These are phyloP conservation scores for Melipona quadrifasciata DNA, from an alignment of 1,140 invertebrate genomes.

Conservation along the genomic window DNA sequence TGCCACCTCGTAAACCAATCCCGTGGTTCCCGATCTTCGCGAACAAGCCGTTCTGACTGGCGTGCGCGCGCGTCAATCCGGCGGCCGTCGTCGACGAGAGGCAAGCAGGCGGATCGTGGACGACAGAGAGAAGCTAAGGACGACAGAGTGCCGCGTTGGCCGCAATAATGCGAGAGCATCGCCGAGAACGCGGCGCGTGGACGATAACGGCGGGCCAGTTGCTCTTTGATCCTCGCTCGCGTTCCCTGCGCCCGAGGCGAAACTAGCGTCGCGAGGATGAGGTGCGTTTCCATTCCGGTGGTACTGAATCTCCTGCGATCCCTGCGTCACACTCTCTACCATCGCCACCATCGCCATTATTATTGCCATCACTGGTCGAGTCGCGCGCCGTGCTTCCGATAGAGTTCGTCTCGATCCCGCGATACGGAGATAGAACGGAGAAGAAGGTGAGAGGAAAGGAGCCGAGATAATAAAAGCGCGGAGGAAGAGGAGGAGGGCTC, in stretches of 20 bases:
- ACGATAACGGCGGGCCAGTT: conserved; percentile 52
- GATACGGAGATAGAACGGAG: not conserved
- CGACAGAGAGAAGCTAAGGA: too few species aligned
- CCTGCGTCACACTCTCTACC: not conserved
- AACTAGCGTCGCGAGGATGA: too few species aligned
- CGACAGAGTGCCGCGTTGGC: not conserved
- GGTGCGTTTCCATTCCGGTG: not conserved
- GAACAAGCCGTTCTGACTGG: conserved; percentile 54
- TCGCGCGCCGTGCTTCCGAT: conserved; percentile 8
- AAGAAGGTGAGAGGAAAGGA: not conserved
- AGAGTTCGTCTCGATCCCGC: too few species aligned
- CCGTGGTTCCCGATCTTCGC: conserved; percentile 60
- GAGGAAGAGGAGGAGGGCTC: conserved; percentile 34
- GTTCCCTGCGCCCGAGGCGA: not conserved
- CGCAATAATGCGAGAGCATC: conserved; percentile 68
- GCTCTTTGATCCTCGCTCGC: conserved; percentile 41
- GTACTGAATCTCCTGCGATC: not conserved
- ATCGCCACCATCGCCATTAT: not conserved
- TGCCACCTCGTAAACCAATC: conserved; percentile 55
- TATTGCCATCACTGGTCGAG: not conserved
- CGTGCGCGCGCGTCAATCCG: not conserved
- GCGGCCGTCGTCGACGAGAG: too few species aligned
- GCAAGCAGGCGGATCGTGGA: not conserved
- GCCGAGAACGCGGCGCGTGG: conserved; percentile 51
- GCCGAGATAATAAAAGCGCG: not conserved